Evolutionary conservation across 2,888 invertebrate species (phyloP), one percentile per base, ranked within the genome.

Genomic region (Drosophila engyochracea): DNA sequence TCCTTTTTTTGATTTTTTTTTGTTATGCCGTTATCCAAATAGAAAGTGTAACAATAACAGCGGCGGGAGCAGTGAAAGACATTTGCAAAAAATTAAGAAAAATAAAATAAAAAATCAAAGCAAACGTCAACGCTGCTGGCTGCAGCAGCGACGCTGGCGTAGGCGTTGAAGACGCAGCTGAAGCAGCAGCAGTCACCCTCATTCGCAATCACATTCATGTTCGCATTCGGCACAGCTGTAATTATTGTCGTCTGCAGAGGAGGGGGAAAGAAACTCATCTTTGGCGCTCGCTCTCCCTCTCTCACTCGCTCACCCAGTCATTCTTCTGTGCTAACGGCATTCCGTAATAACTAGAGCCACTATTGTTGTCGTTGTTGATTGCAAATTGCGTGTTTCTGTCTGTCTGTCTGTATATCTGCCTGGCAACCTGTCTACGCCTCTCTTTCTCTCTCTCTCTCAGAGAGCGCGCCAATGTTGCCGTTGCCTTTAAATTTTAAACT

Each of bases 11-110:
- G n/a, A 22, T 5, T 2, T 22, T 31, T 54, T 61, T n/a, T 58
- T 71, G 39, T 61, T n/a, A 54, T 71, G 39, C 44, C 52, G 41
- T 28, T 64, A 51, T 49, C 5, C 72, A 79, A 81, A 82, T 71
- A 81, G 83, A 81, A 81, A 81, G 81, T 79, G 69, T 65, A 79
- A 59, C 58, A 77, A 64, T 53, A 70, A 44, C 51, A 41, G 39
- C 52, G 52, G 39, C 61, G 60, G 19, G 53, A 70, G 30, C 41
- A 59, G 65, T 64, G 54, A 81, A 64, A 79, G 47, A 66, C 53
- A 81, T 74, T 79, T 54, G 79, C 79, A 61, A 75, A 75, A 58
- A 57, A 47, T 47, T 47, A 16, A 25, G 16, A 30, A 37, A 39
- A 14, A 65, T 25, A 30, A 30, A 73, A 60, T 61, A 65, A 65